phyloP scores from a whole-genome alignment of 2,113 vertebrate species.

The Rhombomys opimus region DNA sequence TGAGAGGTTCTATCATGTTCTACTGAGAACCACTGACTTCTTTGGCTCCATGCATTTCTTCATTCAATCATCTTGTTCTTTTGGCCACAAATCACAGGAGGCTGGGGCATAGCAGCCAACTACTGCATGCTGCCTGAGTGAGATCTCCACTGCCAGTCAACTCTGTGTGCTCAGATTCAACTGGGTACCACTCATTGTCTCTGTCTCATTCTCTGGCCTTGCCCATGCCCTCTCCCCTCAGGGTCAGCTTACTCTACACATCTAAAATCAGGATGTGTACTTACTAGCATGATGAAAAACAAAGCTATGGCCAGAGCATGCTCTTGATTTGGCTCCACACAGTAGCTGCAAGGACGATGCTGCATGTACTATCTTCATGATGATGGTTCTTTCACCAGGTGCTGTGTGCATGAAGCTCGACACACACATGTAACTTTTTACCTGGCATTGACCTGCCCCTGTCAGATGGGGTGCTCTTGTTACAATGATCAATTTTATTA shows the following conservation, averaged over 20 bases:
- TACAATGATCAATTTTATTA: not conserved
- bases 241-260: not conserved
- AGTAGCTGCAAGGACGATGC: no score
- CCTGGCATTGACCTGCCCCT: not conserved
- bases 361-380: no score
- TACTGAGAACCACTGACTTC: not conserved
- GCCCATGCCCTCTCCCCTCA: not conserved
- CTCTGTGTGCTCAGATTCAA: accelerated
- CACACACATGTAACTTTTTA: not conserved
- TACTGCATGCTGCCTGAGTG: not conserved
- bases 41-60: not conserved
- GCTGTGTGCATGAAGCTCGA: not conserved
- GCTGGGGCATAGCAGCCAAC: accelerated
- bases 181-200: not conserved
- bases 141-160: accelerated
- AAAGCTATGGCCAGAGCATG: not conserved
- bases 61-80: not conserved
- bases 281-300: not conserved
- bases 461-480: not conserved
- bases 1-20: not conserved
- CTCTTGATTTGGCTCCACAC: not conserved
- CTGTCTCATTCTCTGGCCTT: not conserved
- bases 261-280: not conserved
- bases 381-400: not conserved
- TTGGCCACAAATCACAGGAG: not conserved